These are phyloP conservation scores for Clamator glandarius DNA, from an alignment of 2,797 vertebrate species.

Conservation along the genomic window DNA sequence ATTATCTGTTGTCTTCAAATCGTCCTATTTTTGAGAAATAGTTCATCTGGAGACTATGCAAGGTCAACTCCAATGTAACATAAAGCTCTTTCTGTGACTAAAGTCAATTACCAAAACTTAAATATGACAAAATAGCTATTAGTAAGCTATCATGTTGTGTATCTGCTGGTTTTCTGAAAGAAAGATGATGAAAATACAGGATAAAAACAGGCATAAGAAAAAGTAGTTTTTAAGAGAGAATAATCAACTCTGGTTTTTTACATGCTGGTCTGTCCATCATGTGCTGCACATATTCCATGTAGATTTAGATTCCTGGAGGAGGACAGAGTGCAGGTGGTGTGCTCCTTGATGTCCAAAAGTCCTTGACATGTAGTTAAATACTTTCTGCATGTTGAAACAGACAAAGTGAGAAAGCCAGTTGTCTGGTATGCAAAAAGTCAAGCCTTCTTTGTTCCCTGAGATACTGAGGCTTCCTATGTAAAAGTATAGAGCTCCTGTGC, in stretches of 20 bases:
- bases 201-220: neutral
- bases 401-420: neutral
- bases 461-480: neutral
- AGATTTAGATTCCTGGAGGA: neutral
- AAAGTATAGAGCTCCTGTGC: neutral
- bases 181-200: neutral
- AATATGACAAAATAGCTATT: neutral
- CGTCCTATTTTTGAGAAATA: neutral
- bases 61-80: neutral
- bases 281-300: neutral
- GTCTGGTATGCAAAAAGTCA: neutral
- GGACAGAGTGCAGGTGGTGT: neutral
- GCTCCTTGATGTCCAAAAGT: neutral
- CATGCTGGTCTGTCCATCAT: neutral
- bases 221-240: neutral
- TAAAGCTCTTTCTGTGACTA: neutral
- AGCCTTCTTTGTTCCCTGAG: neutral
- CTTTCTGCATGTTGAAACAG: neutral
- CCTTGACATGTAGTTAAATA: neutral
- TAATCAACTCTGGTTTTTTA: neutral
- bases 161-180: neutral
- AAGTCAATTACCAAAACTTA: neutral
- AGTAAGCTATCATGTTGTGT: neutral
- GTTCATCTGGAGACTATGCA: neutral
- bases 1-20: neutral